A percentile compares a stretch with the other conserved stretches of the same genome.
Evolutionary conservation across 1,140 invertebrate genomes (phyloP).

Genomic region (Palaemon carinicauda): DNA sequence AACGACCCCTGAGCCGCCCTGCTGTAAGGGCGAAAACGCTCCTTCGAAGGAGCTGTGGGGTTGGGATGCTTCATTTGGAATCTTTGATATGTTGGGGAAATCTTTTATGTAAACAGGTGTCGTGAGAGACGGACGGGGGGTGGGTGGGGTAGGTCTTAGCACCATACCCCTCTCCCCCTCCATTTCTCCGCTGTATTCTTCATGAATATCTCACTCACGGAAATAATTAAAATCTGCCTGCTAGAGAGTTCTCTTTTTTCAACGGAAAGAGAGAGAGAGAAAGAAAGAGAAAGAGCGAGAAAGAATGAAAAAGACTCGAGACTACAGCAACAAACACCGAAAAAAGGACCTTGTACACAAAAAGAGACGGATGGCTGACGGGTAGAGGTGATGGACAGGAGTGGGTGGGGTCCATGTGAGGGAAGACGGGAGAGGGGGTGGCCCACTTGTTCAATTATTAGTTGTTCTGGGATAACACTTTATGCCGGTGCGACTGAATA

Average conservation of each 20-base stretch:
- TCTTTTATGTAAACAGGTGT: conserved; percentile 32
- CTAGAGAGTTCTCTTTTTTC: background rate
- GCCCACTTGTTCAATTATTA: background rate
- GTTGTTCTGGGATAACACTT: conserved; percentile 1
- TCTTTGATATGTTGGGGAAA: conserved; percentile 38
- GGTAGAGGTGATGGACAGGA: too few species aligned
- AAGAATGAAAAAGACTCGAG: background rate
- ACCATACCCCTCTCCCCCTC: too few species aligned
- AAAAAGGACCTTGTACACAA: too few species aligned
- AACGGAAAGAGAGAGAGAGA: background rate
- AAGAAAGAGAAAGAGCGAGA: background rate
- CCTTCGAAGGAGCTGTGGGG: background rate
- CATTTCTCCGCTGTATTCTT: background rate
- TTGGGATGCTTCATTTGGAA: background rate
- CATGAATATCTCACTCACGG: background rate
- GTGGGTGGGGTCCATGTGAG: background rate
- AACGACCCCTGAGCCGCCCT: background rate
- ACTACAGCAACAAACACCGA: too few species aligned
- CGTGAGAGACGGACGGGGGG: background rate
- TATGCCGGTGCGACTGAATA: background rate
- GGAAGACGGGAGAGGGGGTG: background rate
- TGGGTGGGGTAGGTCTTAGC: too few species aligned
- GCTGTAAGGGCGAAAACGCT: background rate
- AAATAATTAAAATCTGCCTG: background rate
- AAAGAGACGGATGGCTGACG: too few species aligned